Evolutionary conservation across 2,797 vertebrate genomes (phyloP).

Genomic region (Brachyrhaphis roseni): DNA sequence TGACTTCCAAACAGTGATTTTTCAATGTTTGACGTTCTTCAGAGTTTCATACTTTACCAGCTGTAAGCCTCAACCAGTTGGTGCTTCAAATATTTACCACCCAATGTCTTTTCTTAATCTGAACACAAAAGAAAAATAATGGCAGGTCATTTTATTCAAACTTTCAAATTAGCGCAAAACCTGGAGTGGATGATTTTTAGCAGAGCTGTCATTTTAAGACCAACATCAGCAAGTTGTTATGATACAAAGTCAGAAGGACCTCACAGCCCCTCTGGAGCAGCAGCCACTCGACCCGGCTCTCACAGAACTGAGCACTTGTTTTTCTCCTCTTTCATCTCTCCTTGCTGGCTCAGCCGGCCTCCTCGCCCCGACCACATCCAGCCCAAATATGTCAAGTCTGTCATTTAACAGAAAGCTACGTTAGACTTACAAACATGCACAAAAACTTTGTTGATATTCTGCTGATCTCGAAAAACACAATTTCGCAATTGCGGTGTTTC

Average conservation of each 20-base stretch:
- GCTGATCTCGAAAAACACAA: too few species aligned
- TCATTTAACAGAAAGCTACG: constrained; percentile 37
- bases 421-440: too few species aligned
- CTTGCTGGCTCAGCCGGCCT: constrained; percentile 52
- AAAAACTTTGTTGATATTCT: too few species aligned
- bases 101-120: too few species aligned
- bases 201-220: background rate
- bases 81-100: too few species aligned
- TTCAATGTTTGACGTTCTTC: background rate
- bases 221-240: constrained; percentile 30
- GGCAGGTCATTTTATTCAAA: background rate
- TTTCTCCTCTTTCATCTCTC: constrained; percentile 57
- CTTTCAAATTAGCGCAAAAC: background rate
- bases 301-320: constrained; percentile 43
- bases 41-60: background rate
- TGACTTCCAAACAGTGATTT: background rate
- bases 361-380: constrained; percentile 37
- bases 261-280: constrained; percentile 8
- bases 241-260: constrained; percentile 37
- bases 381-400: constrained; percentile 34
- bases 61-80: background rate
- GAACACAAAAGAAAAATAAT: background rate
- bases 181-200: background rate
- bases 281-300: constrained; percentile 5
- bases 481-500: too few species aligned